A percentile compares a stretch with the other conserved stretches of the same genome.
Conservation (phyloP, 2,797 vertebrate species). For the Betta splendens region DNA sequence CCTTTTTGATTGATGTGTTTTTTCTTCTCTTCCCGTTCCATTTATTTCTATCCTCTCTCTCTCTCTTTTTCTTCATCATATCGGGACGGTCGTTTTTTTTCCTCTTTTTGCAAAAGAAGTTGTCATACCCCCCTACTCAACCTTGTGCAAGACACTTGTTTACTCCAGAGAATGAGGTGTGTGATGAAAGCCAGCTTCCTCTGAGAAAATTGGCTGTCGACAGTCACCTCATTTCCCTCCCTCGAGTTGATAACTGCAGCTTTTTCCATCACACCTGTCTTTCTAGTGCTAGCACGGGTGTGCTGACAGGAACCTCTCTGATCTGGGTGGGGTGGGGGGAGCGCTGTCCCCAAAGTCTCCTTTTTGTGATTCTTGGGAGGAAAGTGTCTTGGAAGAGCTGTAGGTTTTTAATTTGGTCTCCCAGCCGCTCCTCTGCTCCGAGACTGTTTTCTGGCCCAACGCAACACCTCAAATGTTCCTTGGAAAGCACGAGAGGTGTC, state of each 20-base stretch:
- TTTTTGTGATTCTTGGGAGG: conserved; percentile 6
- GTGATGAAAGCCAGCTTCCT: conserved; percentile 81
- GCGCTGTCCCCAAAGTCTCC: conserved; percentile 30
- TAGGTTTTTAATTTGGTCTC: conserved; percentile 6
- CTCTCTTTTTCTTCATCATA: conserved; percentile 56
- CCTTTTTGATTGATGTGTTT: conserved; percentile 76
- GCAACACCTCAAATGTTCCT: background rate
- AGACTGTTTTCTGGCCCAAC: background rate
- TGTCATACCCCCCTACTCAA: conserved; percentile 71
- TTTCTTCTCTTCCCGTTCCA: conserved; percentile 38
- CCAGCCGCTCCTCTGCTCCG: background rate
- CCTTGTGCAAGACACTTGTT: conserved; percentile 79
- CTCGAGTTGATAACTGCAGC: conserved; percentile 71
- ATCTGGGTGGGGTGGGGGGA: conserved; percentile 57
- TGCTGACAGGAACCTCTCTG: conserved; percentile 73
- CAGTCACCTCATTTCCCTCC: conserved; percentile 75
- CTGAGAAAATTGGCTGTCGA: conserved; percentile 82
- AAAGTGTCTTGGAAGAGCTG: conserved; percentile 10
- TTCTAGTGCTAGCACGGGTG: conserved; percentile 50
- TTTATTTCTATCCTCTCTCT: conserved; percentile 53
- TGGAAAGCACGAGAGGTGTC: too few species aligned
- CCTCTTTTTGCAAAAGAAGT: conserved; percentile 67
- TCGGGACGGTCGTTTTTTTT: conserved; percentile 69
- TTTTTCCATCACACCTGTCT: conserved; percentile 76
- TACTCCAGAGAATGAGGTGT: conserved; percentile 79